These are phyloP conservation scores for Oreochromis spilurus DNA, from an alignment of 2,113 vertebrate genomes.

Conservation along the genomic window DNA sequence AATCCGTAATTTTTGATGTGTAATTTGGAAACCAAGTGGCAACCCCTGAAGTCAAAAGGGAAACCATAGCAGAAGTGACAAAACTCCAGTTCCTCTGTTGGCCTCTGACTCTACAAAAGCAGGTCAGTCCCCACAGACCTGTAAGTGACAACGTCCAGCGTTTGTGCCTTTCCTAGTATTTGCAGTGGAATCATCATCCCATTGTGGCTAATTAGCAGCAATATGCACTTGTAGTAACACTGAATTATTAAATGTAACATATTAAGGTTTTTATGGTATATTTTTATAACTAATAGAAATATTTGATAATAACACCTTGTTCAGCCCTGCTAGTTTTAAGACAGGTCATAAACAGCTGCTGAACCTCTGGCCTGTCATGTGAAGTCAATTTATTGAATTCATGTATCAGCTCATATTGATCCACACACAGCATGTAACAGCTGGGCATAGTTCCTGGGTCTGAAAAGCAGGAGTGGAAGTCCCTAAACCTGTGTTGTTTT, in stretches of 20 bases:
- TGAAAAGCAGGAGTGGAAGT: not conserved
- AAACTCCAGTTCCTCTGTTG: not conserved
- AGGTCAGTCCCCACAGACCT: not conserved
- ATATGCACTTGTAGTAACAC: not conserved
- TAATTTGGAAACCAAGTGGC: not conserved
- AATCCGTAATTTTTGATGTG: not conserved
- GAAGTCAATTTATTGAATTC: not conserved
- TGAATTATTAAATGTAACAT: not conserved
- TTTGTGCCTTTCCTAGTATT: not conserved
- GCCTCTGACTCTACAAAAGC: accelerated
- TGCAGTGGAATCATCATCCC: not conserved
- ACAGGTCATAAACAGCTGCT: not conserved
- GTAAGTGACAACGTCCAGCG: accelerated
- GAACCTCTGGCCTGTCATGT: not conserved
- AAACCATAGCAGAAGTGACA: not conserved
- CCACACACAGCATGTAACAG: not conserved
- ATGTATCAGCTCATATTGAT: not conserved
- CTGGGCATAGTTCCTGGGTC: not conserved
- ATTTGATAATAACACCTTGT: not conserved
- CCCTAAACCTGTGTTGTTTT: not conserved
- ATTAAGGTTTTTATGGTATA: not conserved
- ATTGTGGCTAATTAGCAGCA: not conserved
- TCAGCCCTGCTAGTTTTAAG: not conserved
- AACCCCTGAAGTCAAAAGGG: not conserved
- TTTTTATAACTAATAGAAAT: not conserved